Evolutionary conservation across 2,797 vertebrate species (phyloP), one percentile per base, ranked within the genome.

Genomic region (Amazonetta brasiliensis): DNA sequence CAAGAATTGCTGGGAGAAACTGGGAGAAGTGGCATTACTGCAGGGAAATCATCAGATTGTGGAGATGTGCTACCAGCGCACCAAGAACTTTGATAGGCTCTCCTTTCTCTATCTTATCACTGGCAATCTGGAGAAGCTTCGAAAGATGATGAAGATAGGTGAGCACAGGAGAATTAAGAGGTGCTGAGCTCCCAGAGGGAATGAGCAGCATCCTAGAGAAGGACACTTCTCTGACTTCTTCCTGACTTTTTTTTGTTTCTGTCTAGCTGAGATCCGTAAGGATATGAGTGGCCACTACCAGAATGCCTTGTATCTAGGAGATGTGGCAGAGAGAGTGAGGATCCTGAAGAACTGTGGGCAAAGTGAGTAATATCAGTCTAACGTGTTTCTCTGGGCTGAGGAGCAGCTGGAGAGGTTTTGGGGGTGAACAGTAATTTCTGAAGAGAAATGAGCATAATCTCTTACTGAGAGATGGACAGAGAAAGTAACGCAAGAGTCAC

Each of bases 141-240:
- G 99, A 89, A 99, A 99, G 98, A 99, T 99, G 99, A 99, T 99
- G 99, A 99, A 99, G 97, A 99, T 99, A 5, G 99, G 99, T 99
- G 84, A 97, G 98, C 26, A 14, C 23, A 31, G 39, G n/a, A 50
- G 28, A 43, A 20, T 12, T 11, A 11, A 71, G 28, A 31, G 37
- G 18, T 9, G 37, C 4, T 5, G 67, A 33, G 39, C 35, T 75
- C 17, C n/a, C 4, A 33, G 35, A 39, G 28, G 76, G 60, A 39
- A n/a, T 6, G 63, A 69, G 18, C 5, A 6, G 50, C 19, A 4
- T 55, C 4, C 0, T 1, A 19, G 52, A 22, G 35, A 46, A 64
- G 54, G 17, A 12, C 11, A 7, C 21, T 48, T 48, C 46, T 48
- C 46, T 48, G 46, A 48, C 46, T 48, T 48, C 46, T 48, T 48